Evolutionary conservation across 2,113 vertebrate species (phyloP), one percentile per base, ranked within the genome.

Genomic region (Amblyornis subalaris): DNA sequence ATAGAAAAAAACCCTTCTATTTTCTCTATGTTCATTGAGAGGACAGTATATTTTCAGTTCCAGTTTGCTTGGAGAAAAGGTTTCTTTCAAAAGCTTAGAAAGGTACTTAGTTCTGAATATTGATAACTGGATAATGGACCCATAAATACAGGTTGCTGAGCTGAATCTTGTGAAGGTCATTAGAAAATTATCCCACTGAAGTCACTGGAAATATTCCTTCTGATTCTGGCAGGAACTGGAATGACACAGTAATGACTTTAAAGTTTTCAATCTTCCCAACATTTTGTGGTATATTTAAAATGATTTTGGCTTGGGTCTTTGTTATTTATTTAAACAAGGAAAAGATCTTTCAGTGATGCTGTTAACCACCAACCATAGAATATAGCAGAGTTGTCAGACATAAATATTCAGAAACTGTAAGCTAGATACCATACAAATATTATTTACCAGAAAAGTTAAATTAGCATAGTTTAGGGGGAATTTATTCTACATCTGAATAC

Each of bases 41-140:
- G 51, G 73, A 50, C 6, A 69, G 20, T 40, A 0, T 40, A 64
- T 79, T 88, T 95, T 83, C 48, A 62, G 29, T 70, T 67, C 26
- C 42, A 58, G 28, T 77, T 91, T 88, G 42, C 33, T 62, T 45
- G 61, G 84, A 83, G 31, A 79, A 88, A 82, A 89, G 26, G 12
- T 40, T 91, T 81, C n/a, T 69, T 81, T 64, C 55, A 55, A 77
- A 85, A 67, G 15, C 85, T 29, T 69, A 60, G 45, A 70, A 80
- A 42, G 54, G 28, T 88, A 25, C 45, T 69, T 72, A 70, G 12
- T 79, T 93, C 57, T 88, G 75, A 85, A 66, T 66, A 83, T 66
- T 77, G 62, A 66, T 55, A 84, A 33, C 19, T 71, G 65, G 51
- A 47, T 77, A 90, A 93, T 31, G 29, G 72, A 64, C 40, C 14